Evolutionary conservation across 2,113 vertebrate species (phyloP), one percentile per base, ranked within the genome.

Genomic region (Acrocephalus arundinaceus): DNA sequence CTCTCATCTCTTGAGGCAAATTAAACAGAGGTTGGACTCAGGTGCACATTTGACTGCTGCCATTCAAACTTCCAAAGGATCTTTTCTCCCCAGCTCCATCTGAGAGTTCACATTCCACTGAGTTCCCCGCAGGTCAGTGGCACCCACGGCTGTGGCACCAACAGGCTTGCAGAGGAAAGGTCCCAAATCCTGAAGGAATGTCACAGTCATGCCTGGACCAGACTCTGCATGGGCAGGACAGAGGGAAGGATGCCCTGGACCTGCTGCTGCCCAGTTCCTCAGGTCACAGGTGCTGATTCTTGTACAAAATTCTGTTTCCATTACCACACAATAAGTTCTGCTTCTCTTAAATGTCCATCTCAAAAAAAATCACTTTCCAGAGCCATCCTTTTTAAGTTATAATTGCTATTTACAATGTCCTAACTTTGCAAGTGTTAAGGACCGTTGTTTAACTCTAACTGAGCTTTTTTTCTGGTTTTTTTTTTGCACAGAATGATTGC

Each of bases 1-100:
- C 95, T 97, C 73, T 97, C 96, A 91, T 93, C 92, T 97, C 95
- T 85, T 15, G 95, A 95, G 81, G 75, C 91, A 94, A 95, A 96
- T 98, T 96, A 93, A 92, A 45, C 71, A 48, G 43, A 74, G 77
- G 45, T 33, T 49, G 72, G 73, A 67, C 81, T 89, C 87, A 20
- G 58, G 1, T 33, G 52, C 78, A 75, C 80, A 24, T 61, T 71
- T 96, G 97, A 96, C 97, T 98, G 93, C 96, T 98, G 96, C 97
- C 97, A 97, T 37, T 98, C 96, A 92, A 83, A 30, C 63, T 89
- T 71, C 82, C 57, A 59, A 70, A 45, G 20, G 24, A 14, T 54
- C 46, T 65, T 77, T 61, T 35, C 27, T 79, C 43, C 75, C 54
- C 28, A 61, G 1, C 31, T 46, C 45, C 13, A 1, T 9, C 77